A percentile compares a stretch with the other conserved stretches of the same genome.
phyloP scores from a whole-genome alignment of 2,888 invertebrate genomes.

The Sclerodermus sp. region DNA sequence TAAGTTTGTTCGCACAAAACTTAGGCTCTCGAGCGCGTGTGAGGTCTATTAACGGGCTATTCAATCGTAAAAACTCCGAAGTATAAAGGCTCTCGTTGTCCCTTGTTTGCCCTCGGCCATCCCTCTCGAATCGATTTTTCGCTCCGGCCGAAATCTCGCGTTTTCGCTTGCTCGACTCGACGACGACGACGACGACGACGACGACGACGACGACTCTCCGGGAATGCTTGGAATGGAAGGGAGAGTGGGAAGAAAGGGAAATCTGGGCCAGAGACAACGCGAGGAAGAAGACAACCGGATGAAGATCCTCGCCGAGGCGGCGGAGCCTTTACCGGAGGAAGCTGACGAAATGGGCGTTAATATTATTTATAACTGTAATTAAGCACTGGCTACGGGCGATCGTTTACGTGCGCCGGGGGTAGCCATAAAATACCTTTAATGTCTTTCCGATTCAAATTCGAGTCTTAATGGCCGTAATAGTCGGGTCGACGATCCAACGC shows the following conservation, averaged over 20 bases:
- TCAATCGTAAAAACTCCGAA: constrained; percentile 29
- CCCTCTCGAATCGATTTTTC: constrained; percentile 33
- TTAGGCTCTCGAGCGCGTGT: constrained; percentile 22
- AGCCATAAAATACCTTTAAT: constrained; percentile 47
- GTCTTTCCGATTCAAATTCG: constrained; percentile 48
- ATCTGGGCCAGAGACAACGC: too few relatives aligned
- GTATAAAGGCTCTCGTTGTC: constrained; percentile 22
- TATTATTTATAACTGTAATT: constrained; percentile 51
- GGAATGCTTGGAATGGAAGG: constrained; percentile 21
- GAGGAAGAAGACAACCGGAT: too few relatives aligned
- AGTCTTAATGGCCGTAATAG: constrained; percentile 34
- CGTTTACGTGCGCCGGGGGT: constrained; percentile 36
- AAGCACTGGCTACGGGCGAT: constrained; percentile 40
- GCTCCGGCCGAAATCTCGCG: too few relatives aligned
- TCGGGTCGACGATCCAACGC: constrained; percentile 21
- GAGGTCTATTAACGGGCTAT: constrained; percentile 36
- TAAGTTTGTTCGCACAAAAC: too few relatives aligned
- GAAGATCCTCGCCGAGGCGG: too few relatives aligned
- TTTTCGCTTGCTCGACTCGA: too few relatives aligned
- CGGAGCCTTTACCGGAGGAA: too few relatives aligned
- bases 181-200: too few relatives aligned
- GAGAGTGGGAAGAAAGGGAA: constrained; percentile 16
- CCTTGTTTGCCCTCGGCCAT: constrained; percentile 25
- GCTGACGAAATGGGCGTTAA: constrained; percentile 39
- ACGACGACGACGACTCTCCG: constrained; percentile 13